Base-by-base conservation (phyloP, 2,888 invertebrate genomes). In the Cinara cedri region DNA sequence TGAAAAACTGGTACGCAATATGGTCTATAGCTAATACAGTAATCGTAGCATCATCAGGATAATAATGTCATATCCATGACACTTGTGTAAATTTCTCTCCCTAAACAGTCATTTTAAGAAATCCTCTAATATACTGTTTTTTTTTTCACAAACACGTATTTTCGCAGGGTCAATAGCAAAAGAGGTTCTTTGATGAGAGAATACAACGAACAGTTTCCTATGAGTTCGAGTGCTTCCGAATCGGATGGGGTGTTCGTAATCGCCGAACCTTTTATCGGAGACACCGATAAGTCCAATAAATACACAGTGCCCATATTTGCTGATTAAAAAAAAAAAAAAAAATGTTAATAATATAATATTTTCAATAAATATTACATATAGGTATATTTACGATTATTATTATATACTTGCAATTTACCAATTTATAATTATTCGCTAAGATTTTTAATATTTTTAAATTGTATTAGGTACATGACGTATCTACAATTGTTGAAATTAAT, bases 1-100 rank as follows among this genome's bases (percentile, higher is more conserved):
- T 78, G 42, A 78, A 78, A 78, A 78, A 60, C 60, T 78, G 78
- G 78, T 78, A 78, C 19, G 78, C 42, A 42, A 13, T 78, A 6
- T 78, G 78, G 78, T 13, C 4, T 0, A 26, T 70, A 21, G 42
- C 49, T 51, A 68, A 78, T 24, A 51, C 70, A 11, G 60, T 78
- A 13, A 6, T 60, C 16, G 14, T 57, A 3, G 42, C 60, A 10
- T 55, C 24, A 11, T 63, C 14, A 9, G 74, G 63, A 54, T 75
- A 65, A 21, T 19, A 49, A 68, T 10, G 3, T 3, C 6, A 14
- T 44, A 19, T 1, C 6, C 11, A 51, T 9, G 16, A 16, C n/a
- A 54, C 10, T 8, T 46, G 10, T 10, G 46, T 46, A 8, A 8
- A 54, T 51, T 14, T 51, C 14, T 51, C n/a, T 51, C 51, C 16